Conservation (phyloP, 2,797 vertebrate species). For the Glyptemys insculpta region DNA sequence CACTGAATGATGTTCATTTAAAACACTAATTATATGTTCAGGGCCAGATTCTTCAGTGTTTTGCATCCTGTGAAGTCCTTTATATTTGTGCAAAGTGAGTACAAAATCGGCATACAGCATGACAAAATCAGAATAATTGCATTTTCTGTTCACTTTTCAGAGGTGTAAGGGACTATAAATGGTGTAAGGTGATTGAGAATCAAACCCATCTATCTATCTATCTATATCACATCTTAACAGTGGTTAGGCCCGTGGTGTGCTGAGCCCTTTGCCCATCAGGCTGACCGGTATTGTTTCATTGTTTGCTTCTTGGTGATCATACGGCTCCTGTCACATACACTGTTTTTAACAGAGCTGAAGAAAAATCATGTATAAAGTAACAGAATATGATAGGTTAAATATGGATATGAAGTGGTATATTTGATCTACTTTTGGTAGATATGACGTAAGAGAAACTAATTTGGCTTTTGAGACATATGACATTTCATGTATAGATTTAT, state of each 20-base stretch:
- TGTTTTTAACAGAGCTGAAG: neutral
- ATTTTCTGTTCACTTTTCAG: no score
- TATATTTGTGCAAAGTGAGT: neutral
- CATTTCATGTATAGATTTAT: neutral
- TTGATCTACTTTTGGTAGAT: neutral
- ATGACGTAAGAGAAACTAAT: neutral
- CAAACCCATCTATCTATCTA: accelerated
- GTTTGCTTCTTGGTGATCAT: neutral
- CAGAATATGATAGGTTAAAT: neutral
- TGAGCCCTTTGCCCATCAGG: neutral
- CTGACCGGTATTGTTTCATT: neutral
- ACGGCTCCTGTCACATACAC: neutral
- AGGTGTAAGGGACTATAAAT: no score
- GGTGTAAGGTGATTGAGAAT: neutral
- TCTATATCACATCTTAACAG: neutral
- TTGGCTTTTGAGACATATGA: neutral
- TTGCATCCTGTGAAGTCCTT: neutral
- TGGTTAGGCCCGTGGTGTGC: neutral
- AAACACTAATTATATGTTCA: conserved; percentile 43
- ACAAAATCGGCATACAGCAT: neutral
- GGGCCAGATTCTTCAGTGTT: neutral
- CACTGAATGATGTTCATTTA: conserved; percentile 45
- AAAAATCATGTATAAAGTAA: neutral
- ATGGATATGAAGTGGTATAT: neutral
- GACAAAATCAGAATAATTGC: neutral